Base-by-base conservation (phyloP, 2,113 vertebrate species). In the Barbus barbus region DNA sequence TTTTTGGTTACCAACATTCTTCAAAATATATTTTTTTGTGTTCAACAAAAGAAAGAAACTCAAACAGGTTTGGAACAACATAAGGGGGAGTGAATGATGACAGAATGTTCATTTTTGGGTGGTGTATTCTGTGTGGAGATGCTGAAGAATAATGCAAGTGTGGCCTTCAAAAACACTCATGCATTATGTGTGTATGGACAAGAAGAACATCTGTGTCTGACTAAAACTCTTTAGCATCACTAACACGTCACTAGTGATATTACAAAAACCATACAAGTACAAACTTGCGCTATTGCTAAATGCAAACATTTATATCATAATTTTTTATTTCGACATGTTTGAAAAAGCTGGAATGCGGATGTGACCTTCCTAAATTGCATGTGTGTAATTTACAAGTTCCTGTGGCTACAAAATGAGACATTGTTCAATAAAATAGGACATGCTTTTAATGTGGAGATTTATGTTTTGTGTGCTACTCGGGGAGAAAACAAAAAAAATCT, bases 71-170 rank as follows among this genome's bases (percentile, higher is more conserved):
- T 69, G 31, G 9, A 22, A 69, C 20, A 33, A 20, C 20, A 5
- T n/a, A 33, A 69, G 65, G 11, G 33, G 11, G 20, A 38, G 65
- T 20, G 38, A 69, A 38, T 69, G 33, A 11, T 22, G 18, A 33
- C 18, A 36, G 0, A 63, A 22, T 36, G 9, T 11, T 12, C 0
- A 36, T 38, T 73, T 73, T 73, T 16, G n/a, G n/a, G 36, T 44
- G 69, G n/a, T 2, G 38, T 53, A 58, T 61, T 65, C 33, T 14
- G 58, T 5, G 12, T 44, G 28, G 36, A 58, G 38, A 71, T 73
- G 33, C 83, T 83, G 79, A 87, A 91, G 91, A 82, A 83, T 87
- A 88, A 84, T 82, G 36, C 80, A 87, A 90, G 83, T 90, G 84
- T 48, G 76, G 89, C 75, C 24, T 88, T 65, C 13, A 73, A 86